Base-by-base conservation (phyloP, 2,888 invertebrate genomes). In the Eilema caniola region DNA sequence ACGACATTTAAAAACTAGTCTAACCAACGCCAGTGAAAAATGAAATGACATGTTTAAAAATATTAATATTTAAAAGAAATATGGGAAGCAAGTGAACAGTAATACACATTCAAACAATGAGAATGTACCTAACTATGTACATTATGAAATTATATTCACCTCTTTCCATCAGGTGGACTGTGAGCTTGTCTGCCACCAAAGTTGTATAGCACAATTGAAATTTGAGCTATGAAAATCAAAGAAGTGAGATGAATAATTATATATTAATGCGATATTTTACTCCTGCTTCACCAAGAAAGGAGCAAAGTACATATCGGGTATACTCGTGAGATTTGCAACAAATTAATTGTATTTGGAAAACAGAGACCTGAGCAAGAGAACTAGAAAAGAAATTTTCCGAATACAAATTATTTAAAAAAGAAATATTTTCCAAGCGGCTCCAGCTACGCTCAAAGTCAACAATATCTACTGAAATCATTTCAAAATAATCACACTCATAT, bases 401-500 rank as follows among this genome's bases (percentile, higher is more conserved):
- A 47, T 47, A 7, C 20, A 16, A 47, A 47, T 47, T 0, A 20
- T 47, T 20, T 16, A 41, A 41, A 41, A 41, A 37, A 37, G 8
- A 33, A n/a, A n/a, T n/a, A n/a, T n/a, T n/a, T n/a, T 33, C 33
- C 12, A 37, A 12, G 11, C 33, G 5, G 33, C 12, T 33, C 11
- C 12, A 37, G 37, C 37, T 37, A 23, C 2, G 23, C 16, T 16
- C 20, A 41, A 62, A 37, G 37, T 62, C 23, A 41, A 23, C 24
- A 24, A 41, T 62, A 62, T 20, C 4, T 41, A 12, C 10, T 41
- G 41, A 41, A 41, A 24, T 41, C 12, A 41, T 23, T 62, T 24
- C 24, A 25, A 62, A 62, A 41, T n/a, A 53, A 20, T 53, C 53
- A 53, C 16, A 62, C 3, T 62, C 62, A 61, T 77, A 71, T 68